phyloP scores from a whole-genome alignment of 2,888 invertebrate species.

The Microctonus aethiopoides region DNA sequence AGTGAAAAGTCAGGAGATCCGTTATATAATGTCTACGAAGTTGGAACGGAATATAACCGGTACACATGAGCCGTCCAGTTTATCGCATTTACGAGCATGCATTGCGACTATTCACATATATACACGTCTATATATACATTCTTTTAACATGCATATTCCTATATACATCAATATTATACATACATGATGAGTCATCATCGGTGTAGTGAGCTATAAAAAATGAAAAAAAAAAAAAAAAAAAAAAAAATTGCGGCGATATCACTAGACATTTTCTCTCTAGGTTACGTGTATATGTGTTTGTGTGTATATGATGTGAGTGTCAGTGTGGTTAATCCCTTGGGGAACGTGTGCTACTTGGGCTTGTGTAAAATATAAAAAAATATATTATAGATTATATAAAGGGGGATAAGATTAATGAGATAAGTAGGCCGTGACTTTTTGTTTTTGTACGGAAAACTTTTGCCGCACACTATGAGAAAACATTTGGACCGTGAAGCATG shows the following conservation, averaged over 20 bases:
- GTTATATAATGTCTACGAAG: background rate
- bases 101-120: background rate
- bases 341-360: background rate
- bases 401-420: slow-evolving; percentile 21
- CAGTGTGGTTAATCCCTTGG: background rate
- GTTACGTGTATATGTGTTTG: background rate
- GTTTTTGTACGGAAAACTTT: slow-evolving; percentile 21
- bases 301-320: background rate
- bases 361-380: slow-evolving; percentile 1
- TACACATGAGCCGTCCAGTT: background rate
- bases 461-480: slow-evolving; percentile 3
- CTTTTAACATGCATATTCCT: background rate
- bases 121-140: background rate
- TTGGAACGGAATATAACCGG: background rate
- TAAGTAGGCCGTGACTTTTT: slow-evolving; percentile 17
- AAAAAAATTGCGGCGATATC: background rate
- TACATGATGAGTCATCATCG: too few species aligned
- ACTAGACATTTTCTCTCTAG: too few species aligned
- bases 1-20: background rate
- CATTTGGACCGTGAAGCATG: slow-evolving; percentile 26
- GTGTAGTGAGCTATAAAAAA: too few species aligned
- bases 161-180: too few species aligned
- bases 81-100: background rate
- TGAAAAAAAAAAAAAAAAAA: too few species aligned
- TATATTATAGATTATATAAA: slow-evolving; percentile 8